Evolutionary conservation across 2,888 invertebrate genomes (phyloP), one percentile per base, ranked within the genome.

Genomic region (Microchrysa polita): DNA sequence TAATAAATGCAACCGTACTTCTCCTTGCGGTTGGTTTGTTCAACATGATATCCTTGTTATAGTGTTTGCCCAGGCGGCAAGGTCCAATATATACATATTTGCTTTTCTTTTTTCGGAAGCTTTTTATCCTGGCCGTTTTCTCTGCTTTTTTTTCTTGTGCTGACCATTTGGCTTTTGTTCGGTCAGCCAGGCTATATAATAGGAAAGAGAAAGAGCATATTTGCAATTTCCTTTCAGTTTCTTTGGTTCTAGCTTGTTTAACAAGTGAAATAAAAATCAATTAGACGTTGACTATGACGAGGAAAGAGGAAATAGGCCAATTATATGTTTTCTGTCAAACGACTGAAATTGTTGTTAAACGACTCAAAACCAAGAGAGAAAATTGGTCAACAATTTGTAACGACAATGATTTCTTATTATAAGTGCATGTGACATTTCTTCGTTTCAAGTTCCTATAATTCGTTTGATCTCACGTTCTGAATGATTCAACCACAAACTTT

Each of bases 1-100:
- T 72, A 72, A 72, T 74, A 74, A 74, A 74, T 74, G 74, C 74
- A 74, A 42, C 72, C 73, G 55, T 69, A 69, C 69, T 57, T 55
- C 55, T 69, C 55, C 42, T 65, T 65, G 65, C 65, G 65, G 65
- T 65, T 48, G 22, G 65, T 22, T 65, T 65, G 65, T 22, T 48
- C 22, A 20, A 48, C 48, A 48, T 48, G 18, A n/a, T 34, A 34
- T 34, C 27, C 65, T 65, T 48, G 65, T 65, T 48, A 65, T 65
- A 65, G 9, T 48, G 65, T 65, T 65, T 65, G 65, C 48, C 44
- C 44, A 48, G 44, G n/a, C n/a, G n/a, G 65, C n/a, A 59, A 34
- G 27, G 27, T 34, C 27, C 27, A 14, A 67, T 52, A 22, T 53
- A 27, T 27, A 18, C 14, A 9, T 20, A 53, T 12, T 23, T 27